Base-by-base conservation (phyloP, 2,797 vertebrate genomes). In the Oryzias dopingdopingensis region DNA sequence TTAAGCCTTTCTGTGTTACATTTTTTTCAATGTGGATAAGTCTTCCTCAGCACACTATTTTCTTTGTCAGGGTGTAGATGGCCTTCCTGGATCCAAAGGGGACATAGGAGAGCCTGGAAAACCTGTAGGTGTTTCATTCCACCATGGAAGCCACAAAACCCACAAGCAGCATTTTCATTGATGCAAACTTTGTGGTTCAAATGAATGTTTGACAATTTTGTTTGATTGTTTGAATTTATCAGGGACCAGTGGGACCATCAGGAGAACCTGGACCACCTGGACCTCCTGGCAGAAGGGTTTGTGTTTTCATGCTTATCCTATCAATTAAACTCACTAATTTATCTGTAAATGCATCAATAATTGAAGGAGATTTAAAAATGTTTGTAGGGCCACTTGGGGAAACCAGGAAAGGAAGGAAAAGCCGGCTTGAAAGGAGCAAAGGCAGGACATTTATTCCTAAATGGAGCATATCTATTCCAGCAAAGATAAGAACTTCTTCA, bases 21-120 rank as follows among this genome's bases (percentile, higher is more conserved):
- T 24, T 42, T 40, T 40, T 5, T 14, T 3, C 32, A 32, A 46
- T 49, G 1, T n/a, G 18, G 10, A 29, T 1, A 14, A 37, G 3
- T 41, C 49, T 51, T 55, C 24, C 18, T 42, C 24, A 59, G 47
- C 16, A 5, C 6, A 24, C 42, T 45, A 50, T 17, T 79, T 29
- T 68, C 42, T 32, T 26, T 54, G 14, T 67, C 62, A 99, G 97
- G 96, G 97, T 68, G 90, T 96, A 17, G 97, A 99, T 16, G 96
- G 97, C 45, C 88, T 91, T 6, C 59, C 91, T 1, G 97, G 97
- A 32, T 90, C 95, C 76, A 98, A 98, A 91, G 97, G 97, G 71
- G 96, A 99, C 1, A 92, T 92, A 0, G 97, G 97, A 5, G 97
- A 98, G 44, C 70, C 94, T 15, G 97, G 97, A 13, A 96, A 96